phyloP scores from a whole-genome alignment of 2,797 vertebrate species.

The Trematomus bernacchii region DNA sequence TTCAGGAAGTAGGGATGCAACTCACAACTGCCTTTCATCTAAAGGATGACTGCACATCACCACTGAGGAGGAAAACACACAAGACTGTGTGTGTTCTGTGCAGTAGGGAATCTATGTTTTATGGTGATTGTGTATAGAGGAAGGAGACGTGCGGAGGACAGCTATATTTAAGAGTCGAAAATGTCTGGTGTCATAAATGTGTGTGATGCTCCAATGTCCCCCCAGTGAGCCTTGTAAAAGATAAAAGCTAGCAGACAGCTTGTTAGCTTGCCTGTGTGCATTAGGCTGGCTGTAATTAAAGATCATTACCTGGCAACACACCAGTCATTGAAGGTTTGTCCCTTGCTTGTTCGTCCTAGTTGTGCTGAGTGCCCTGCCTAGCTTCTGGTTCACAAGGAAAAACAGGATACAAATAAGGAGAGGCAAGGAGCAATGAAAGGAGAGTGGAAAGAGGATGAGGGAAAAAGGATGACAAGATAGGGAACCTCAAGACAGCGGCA shows the following conservation, averaged over 20 bases:
- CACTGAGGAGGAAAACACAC: constrained; percentile 12
- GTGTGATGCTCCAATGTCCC: constrained; percentile 31
- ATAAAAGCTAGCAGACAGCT: constrained; percentile 58
- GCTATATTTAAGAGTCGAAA: constrained; percentile 22
- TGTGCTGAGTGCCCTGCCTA: constrained; percentile 12
- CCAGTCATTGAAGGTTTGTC: constrained; percentile 67
- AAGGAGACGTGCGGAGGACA: constrained; percentile 2
- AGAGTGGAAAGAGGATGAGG: constrained; percentile 33
- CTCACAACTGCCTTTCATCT: constrained; percentile 2
- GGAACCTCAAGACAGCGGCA: constrained; percentile 40
- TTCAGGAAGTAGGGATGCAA: background rate
- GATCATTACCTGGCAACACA: constrained; percentile 76
- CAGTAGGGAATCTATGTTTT: background rate
- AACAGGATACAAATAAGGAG: constrained; percentile 45
- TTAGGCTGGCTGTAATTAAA: constrained; percentile 75
- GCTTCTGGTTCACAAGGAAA: constrained; percentile 31
- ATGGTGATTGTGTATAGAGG: constrained; percentile 4
- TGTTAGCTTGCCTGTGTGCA: constrained; percentile 66
- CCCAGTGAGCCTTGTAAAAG: constrained; percentile 43
- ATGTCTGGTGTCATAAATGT: constrained; percentile 40
- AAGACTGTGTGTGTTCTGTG: constrained; percentile 15
- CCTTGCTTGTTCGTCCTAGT: constrained; percentile 46
- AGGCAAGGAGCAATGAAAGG: constrained; percentile 34
- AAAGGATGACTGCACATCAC: constrained; percentile 11
- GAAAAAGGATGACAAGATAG: constrained; percentile 52